Evolutionary conservation across 2,888 invertebrate genomes (phyloP).

Genomic region (Leptopilina drosophilae): DNA sequence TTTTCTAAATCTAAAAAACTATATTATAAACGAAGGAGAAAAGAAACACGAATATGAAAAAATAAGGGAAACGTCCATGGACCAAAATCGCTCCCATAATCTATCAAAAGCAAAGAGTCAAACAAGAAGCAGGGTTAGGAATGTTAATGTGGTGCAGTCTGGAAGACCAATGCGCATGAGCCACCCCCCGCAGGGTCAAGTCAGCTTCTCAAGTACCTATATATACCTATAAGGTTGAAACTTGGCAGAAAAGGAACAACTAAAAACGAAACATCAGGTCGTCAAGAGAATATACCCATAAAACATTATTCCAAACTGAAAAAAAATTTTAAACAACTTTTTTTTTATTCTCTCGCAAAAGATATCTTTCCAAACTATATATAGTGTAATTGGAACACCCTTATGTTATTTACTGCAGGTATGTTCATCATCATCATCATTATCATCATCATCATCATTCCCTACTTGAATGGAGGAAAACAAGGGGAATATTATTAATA

Average conservation of each 20-base stretch:
- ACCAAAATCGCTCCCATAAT: conserved; percentile 67
- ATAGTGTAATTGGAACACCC: conserved; percentile 31
- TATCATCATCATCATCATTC: conserved; percentile 29
- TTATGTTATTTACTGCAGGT: conserved; percentile 1
- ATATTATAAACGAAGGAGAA: neutral
- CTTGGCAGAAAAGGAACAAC: conserved; percentile 37
- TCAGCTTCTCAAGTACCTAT: conserved; percentile 62
- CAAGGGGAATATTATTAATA: conserved; percentile 33
- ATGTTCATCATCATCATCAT: conserved; percentile 1
- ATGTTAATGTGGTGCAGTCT: conserved; percentile 72
- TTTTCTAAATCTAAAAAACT: too few species aligned
- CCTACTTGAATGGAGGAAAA: conserved; percentile 6
- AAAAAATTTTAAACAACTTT: conserved; percentile 29
- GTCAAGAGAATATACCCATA: conserved; percentile 34
- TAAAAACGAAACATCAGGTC: conserved; percentile 28
- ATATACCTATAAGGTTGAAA: conserved; percentile 33
- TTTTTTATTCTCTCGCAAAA: conserved; percentile 35
- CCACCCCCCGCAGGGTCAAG: conserved; percentile 74
- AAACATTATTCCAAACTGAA: conserved; percentile 29
- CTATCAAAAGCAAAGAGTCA: conserved; percentile 62
- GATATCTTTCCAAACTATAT: conserved; percentile 22
- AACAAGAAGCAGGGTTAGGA: conserved; percentile 69
- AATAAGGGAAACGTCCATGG: conserved; percentile 42
- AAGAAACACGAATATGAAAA: neutral
- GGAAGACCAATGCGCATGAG: conserved; percentile 69